Base-by-base conservation (phyloP, 2,888 invertebrate species). In the Drosophila neoperkinsi region DNA sequence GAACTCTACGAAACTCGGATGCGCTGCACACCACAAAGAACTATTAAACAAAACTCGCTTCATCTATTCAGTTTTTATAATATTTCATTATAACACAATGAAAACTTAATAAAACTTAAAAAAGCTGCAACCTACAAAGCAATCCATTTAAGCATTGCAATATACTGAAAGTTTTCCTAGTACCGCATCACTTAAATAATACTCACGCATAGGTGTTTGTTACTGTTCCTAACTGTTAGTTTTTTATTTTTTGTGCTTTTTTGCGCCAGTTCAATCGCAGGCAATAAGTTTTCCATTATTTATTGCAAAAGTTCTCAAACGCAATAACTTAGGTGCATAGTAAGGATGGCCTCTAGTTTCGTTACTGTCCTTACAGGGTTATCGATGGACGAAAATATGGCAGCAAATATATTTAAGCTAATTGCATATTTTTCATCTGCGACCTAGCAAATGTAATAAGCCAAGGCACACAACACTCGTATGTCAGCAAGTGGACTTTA, bases 331-430 rank as follows among this genome's bases (percentile, higher is more conserved):
- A 56, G 66, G 11, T 33, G 21, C 38, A 52, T 33, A 33, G 46
- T 59, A 60, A 31, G 16, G n/a, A 31, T 18, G 9, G 13, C 59
- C 30, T 5, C 21, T 18, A 16, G 6, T 10, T 25, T n/a, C 38
- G 34, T 33, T 61, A 1, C 25, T 41, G 21, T 16, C n/a, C 21
- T 21, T 31, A n/a, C 36, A 63, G 41, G 55, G 18, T 33, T 28
- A 64, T 69, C 62, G 58, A 52, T 30, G 34, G 38, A 18, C 28
- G 9, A 52, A 18, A 11, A 50, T 38, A 28, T 13, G 6, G 18
- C 21, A 46, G 53, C 60, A 87, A 75, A 89, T 81, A 71, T 75
- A 79, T 84, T 81, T 57, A 74, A 77, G 72, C 68, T 87, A 79
- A 84, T 88, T 88, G 79, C 62, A 73, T 65, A 71, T 73, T 73